These are phyloP conservation scores for Aix galericulata DNA, from an alignment of 2,113 vertebrate species.

Conservation along the genomic window DNA sequence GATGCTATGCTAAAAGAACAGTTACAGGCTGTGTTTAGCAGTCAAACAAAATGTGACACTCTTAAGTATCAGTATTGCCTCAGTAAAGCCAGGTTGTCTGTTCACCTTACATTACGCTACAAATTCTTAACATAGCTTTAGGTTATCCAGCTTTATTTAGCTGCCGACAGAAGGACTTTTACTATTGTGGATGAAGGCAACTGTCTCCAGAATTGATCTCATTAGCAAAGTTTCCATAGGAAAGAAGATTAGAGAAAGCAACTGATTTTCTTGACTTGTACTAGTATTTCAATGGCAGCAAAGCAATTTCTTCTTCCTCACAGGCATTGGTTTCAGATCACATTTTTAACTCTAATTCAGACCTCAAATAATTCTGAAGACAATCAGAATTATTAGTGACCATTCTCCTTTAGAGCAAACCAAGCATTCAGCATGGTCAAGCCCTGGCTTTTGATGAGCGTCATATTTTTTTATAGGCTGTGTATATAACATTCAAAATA, in stretches of 20 bases:
- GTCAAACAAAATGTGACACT: slow-evolving; percentile 56
- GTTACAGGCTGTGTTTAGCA: slow-evolving; percentile 59
- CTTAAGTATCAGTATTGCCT: slow-evolving; percentile 1
- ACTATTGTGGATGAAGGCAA: slow-evolving; percentile 62
- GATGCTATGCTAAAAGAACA: slow-evolving; percentile 60
- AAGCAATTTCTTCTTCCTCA: slow-evolving; percentile 34
- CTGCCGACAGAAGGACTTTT: slow-evolving; percentile 65
- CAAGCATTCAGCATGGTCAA: neutral
- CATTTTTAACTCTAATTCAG: slow-evolving; percentile 57
- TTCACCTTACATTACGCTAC: slow-evolving; percentile 62
- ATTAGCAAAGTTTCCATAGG: slow-evolving; percentile 72
- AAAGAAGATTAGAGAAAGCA: slow-evolving; percentile 61
- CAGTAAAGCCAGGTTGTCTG: slow-evolving; percentile 65
- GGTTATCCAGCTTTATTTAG: slow-evolving; percentile 69
- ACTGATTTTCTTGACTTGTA: slow-evolving; percentile 63
- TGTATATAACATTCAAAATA: neutral
- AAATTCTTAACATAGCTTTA: slow-evolving; percentile 42
- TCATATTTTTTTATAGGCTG: neutral
- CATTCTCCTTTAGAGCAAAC: neutral
- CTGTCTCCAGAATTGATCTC: slow-evolving; percentile 70
- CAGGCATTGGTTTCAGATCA: slow-evolving; percentile 67
- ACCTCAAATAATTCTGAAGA: slow-evolving; percentile 48
- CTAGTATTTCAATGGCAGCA: slow-evolving; percentile 60
- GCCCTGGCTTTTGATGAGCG: neutral
- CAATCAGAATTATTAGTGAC: slow-evolving; percentile 32